Evolutionary conservation across 2,113 vertebrate species (phyloP).

Genomic region (Casuarius casuarius): DNA sequence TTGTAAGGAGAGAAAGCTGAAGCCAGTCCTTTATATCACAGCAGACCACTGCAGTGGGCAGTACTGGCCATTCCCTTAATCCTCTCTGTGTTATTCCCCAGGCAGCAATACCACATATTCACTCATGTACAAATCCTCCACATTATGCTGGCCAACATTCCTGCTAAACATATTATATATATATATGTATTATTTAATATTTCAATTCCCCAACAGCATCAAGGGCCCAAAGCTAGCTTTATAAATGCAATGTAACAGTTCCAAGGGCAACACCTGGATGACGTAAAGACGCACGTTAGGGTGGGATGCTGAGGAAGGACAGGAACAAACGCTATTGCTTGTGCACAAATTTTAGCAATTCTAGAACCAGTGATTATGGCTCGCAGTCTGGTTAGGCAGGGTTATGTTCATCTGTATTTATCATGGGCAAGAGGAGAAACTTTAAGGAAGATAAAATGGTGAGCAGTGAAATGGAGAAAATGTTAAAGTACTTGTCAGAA

Average conservation of each 20-base stretch:
- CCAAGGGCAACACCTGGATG: neutral
- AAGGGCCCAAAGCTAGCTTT: neutral
- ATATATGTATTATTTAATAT: neutral
- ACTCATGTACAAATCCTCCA: rapidly evolving
- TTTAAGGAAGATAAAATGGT: neutral
- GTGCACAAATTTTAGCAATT: neutral
- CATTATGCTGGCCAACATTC: neutral
- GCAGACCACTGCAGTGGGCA: neutral
- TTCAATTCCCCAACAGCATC: neutral
- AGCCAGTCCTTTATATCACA: neutral
- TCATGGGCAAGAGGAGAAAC: neutral
- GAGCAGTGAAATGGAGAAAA: neutral
- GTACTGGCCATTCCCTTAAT: neutral
- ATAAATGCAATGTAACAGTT: neutral
- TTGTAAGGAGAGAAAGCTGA: neutral
- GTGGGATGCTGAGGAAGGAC: neutral
- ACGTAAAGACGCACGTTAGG: neutral
- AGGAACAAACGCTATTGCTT: neutral
- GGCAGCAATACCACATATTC: neutral
- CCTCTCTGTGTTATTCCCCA: neutral
- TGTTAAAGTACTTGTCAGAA: neutral
- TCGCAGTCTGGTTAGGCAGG: neutral
- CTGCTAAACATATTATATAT: neutral
- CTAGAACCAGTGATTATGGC: neutral
- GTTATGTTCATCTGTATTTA: neutral